These are phyloP conservation scores for Scrobipalpa costella DNA, from an alignment of 2,888 invertebrate species.

Conservation along the genomic window DNA sequence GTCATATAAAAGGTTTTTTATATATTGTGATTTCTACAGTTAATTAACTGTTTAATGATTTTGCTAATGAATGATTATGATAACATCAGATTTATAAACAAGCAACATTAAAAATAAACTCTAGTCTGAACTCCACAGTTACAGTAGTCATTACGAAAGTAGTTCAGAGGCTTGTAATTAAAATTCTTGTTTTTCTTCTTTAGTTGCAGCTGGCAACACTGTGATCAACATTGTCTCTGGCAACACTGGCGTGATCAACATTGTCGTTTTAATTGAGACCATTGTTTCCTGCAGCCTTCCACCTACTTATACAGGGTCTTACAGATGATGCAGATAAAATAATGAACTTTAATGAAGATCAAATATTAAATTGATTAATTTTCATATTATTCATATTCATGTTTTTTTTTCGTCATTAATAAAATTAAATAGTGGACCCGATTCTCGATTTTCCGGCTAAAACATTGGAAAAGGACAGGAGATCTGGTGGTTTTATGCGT, in stretches of 20 bases:
- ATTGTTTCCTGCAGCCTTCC: slow-evolving; percentile 34
- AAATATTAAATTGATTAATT: too few species aligned
- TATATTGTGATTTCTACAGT: background rate
- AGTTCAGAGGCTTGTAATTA: slow-evolving; percentile 22
- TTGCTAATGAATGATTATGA: too few species aligned
- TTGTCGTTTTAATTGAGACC: slow-evolving; percentile 33
- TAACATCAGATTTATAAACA: background rate
- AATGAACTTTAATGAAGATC: too few species aligned
- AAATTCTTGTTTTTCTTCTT: slow-evolving; percentile 23
- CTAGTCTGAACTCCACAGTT: background rate
- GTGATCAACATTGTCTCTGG: slow-evolving; percentile 2
- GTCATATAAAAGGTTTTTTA: background rate
- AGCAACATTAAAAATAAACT: background rate
- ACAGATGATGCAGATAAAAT: background rate
- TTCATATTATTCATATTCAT: too few species aligned
- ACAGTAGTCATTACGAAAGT: background rate
- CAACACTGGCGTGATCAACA: slow-evolving; percentile 29
- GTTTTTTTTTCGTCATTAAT: too few species aligned
- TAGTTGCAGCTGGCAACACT: slow-evolving; percentile 8
- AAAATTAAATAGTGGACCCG: too few species aligned
- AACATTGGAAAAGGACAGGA: too few species aligned
- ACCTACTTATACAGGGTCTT: background rate
- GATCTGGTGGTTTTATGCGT: too few species aligned
- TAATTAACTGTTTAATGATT: too few species aligned
- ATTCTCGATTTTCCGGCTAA: too few species aligned